Evolutionary conservation across 2,888 invertebrate species (phyloP).

Genomic region (Dynastes hyllus): DNA sequence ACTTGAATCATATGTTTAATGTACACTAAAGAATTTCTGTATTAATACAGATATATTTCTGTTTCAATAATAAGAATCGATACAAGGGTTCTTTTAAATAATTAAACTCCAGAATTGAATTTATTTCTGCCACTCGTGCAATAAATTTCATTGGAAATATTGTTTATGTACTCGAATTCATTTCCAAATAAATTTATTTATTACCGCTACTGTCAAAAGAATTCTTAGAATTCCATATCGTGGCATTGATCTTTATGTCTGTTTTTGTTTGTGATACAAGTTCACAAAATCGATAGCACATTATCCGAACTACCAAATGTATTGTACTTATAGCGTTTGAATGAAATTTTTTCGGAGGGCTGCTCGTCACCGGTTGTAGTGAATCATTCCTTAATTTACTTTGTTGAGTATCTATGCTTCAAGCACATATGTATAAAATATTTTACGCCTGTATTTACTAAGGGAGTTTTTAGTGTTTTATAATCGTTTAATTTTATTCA

Average conservation of each 20-base stretch:
- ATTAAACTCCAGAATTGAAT: background rate
- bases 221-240: conserved; percentile 26
- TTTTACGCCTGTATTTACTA: too few species aligned
- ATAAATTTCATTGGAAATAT: background rate
- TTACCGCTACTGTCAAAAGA: background rate
- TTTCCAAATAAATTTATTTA: background rate
- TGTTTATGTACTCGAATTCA: background rate
- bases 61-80: too few species aligned
- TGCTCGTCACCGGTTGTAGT: background rate
- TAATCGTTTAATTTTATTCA: too few species aligned
- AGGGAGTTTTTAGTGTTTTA: too few species aligned
- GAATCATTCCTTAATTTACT: background rate
- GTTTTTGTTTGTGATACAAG: conserved; percentile 34
- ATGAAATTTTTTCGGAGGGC: background rate
- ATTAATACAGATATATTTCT: too few species aligned
- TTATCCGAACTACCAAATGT: conserved; percentile 4
- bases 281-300: conserved; percentile 1
- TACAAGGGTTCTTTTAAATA: background rate
- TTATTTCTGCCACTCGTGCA: background rate
- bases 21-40: too few species aligned
- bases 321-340: background rate
- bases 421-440: background rate
- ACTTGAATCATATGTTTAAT: background rate
- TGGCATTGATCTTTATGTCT: conserved; percentile 43
- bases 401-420: background rate